phyloP scores from a whole-genome alignment of 2,797 vertebrate species.

The Arctocebus calabarensis region DNA sequence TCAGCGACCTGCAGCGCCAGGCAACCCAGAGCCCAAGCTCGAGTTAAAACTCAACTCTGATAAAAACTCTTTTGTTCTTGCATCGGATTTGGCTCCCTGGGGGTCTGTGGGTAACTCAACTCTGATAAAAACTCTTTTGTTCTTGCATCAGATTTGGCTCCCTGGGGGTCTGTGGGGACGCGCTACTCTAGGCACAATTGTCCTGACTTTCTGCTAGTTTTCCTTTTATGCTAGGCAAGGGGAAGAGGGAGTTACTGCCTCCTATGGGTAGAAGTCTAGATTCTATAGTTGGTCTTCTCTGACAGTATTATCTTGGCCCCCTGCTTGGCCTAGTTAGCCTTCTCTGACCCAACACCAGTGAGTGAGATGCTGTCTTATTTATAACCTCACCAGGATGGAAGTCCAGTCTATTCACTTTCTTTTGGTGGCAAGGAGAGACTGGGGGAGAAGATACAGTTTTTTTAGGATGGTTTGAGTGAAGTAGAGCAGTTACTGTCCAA shows the following conservation, averaged over 20 bases:
- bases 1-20: too few species aligned
- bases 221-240: not conserved
- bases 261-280: not conserved
- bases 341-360: not conserved
- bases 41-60: too few species aligned
- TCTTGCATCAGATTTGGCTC: too few species aligned
- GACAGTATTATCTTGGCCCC: not conserved
- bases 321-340: not conserved
- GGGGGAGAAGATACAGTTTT: not conserved
- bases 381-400: not conserved
- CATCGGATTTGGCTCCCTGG: too few species aligned
- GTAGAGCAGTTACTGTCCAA: too few species aligned
- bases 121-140: too few species aligned
- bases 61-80: too few species aligned
- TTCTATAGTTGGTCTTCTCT: not conserved
- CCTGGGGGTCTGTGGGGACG: too few species aligned
- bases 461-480: constrained; percentile 1
- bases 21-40: too few species aligned
- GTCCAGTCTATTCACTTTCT: not conserved
- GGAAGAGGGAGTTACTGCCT: not conserved
- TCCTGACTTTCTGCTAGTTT: not conserved
- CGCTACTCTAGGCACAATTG: too few species aligned
- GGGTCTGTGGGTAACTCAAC: too few species aligned
- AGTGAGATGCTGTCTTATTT: not conserved
- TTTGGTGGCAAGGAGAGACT: not conserved